phyloP scores from a whole-genome alignment of 2,888 invertebrate species.

The Scelioninae gen. 1 region DNA sequence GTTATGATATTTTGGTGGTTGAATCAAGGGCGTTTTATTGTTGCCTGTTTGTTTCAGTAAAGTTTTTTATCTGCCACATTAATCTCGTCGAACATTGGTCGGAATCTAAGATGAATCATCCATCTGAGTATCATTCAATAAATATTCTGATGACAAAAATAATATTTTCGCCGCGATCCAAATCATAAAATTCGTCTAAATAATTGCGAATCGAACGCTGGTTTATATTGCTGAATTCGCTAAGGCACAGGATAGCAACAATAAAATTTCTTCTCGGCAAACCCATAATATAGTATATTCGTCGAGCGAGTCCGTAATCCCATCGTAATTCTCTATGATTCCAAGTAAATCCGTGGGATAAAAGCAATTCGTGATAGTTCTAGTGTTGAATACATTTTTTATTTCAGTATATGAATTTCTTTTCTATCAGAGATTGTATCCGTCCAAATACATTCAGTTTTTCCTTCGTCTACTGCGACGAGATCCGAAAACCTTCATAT shows the following conservation, averaged over 20 bases:
- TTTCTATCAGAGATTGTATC: slow-evolving; percentile 47
- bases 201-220: slow-evolving; percentile 39
- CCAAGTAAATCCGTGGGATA: slow-evolving; percentile 59
- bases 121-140: too few species aligned
- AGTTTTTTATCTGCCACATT: slow-evolving; percentile 38
- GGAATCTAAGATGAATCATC: slow-evolving; percentile 26
- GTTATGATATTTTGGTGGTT: slow-evolving; percentile 55
- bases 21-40: slow-evolving; percentile 53
- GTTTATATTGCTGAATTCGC: slow-evolving; percentile 51
- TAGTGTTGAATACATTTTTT: slow-evolving; percentile 53
- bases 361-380: slow-evolving; percentile 59
- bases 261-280: slow-evolving; percentile 58
- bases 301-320: slow-evolving; percentile 54
- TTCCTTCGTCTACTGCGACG: slow-evolving; percentile 6
- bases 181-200: slow-evolving; percentile 44
- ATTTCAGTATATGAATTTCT: slow-evolving; percentile 41
- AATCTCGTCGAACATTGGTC: slow-evolving; percentile 24
- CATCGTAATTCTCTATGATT: slow-evolving; percentile 60
- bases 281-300: slow-evolving; percentile 60
- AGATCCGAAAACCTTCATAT: slow-evolving; percentile 1
- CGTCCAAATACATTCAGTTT: slow-evolving; percentile 37
- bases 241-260: slow-evolving; percentile 43
- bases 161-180: slow-evolving; percentile 17
- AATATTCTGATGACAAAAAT: slow-evolving; percentile 16
- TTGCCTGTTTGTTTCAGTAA: slow-evolving; percentile 57